Percentiles rank a stretch among this genome's conserved stretches.
phyloP scores from a whole-genome alignment of 2,797 vertebrate genomes.

The Fistularia tabacaria region DNA sequence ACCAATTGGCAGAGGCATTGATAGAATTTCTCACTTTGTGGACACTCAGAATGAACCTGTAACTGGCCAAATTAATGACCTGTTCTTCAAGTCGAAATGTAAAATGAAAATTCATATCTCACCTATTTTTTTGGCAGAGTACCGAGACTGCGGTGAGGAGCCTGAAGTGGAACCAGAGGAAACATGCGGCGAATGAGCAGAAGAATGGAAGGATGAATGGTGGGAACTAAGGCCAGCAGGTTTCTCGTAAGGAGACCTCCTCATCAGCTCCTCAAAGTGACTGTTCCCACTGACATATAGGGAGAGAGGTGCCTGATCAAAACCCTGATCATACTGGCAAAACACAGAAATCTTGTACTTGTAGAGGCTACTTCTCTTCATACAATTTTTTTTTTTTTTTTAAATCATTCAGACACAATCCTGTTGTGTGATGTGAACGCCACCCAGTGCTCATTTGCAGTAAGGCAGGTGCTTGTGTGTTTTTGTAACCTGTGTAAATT shows the following conservation, averaged over 20 bases:
- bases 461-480: background rate
- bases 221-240: slow-evolving; percentile 67
- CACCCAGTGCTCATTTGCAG: slow-evolving; percentile 52
- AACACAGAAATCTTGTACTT: too few relatives aligned
- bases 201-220: slow-evolving; percentile 73
- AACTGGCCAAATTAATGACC: too few relatives aligned
- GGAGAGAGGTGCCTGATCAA: background rate
- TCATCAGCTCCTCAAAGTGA: slow-evolving; percentile 77
- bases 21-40: too few relatives aligned
- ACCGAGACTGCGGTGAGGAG: slow-evolving; percentile 80
- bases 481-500: slow-evolving; percentile 77
- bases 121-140: slow-evolving; percentile 79
- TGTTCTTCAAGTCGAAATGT: background rate
- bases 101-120: slow-evolving; percentile 15
- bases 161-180: slow-evolving; percentile 76
- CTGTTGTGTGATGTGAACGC: slow-evolving; percentile 34
- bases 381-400: too few relatives aligned
- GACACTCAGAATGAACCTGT: too few relatives aligned
- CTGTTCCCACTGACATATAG: slow-evolving; percentile 54
- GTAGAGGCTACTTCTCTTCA: too few relatives aligned
- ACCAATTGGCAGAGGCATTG: too few relatives aligned
- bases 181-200: slow-evolving; percentile 64
- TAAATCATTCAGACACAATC: background rate
- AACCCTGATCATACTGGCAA: too few relatives aligned
- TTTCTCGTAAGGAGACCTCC: slow-evolving; percentile 71